These are phyloP conservation scores for Aurelia coerulea DNA, from an alignment of 30 jellyfish, hydroid and myxozoan genomes.

Conservation along the genomic window DNA sequence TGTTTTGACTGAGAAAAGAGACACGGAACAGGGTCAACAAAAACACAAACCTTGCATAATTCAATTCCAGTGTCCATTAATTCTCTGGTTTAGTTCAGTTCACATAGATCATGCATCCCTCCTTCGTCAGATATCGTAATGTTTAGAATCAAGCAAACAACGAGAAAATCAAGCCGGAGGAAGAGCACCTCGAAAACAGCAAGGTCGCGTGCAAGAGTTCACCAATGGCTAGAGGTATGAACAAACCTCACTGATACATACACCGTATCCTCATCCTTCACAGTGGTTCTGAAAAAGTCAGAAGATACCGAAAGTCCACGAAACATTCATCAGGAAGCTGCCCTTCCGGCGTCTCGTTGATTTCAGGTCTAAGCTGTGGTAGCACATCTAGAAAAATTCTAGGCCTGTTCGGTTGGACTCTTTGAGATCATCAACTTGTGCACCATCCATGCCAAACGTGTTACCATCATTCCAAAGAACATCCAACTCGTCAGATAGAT, in stretches of 20 bases:
- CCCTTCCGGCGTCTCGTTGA: constrained; percentile 88
- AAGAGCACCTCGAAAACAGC: constrained; percentile 91
- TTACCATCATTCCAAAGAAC: too few relatives aligned
- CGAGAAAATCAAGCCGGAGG: constrained; percentile 91
- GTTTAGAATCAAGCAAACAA: constrained; percentile 94
- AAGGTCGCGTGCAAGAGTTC: constrained; percentile 92
- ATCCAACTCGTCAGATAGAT: constrained; percentile 55
- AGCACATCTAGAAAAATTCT: constrained; percentile 75
- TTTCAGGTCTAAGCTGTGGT: constrained; percentile 86
- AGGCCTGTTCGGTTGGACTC: too few relatives aligned
- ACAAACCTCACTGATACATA: constrained; percentile 87
- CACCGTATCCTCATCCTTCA: constrained; percentile 55
- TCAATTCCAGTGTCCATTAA: too few relatives aligned
- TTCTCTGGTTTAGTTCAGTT: too few relatives aligned
- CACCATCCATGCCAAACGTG: constrained; percentile 26
- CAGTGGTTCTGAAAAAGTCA: constrained; percentile 84
- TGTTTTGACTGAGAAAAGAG: too few relatives aligned
- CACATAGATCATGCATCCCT: too few relatives aligned
- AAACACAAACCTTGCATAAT: too few relatives aligned
- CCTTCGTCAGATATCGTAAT: neutral
- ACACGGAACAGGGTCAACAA: too few relatives aligned
- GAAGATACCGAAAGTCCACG: constrained; percentile 93
- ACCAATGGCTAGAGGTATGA: constrained; percentile 93
- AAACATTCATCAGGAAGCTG: constrained; percentile 77
- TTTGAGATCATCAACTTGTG: too few relatives aligned